These are phyloP conservation scores for Amiota minor DNA, from an alignment of 2,888 invertebrate species.

Conservation along the genomic window DNA sequence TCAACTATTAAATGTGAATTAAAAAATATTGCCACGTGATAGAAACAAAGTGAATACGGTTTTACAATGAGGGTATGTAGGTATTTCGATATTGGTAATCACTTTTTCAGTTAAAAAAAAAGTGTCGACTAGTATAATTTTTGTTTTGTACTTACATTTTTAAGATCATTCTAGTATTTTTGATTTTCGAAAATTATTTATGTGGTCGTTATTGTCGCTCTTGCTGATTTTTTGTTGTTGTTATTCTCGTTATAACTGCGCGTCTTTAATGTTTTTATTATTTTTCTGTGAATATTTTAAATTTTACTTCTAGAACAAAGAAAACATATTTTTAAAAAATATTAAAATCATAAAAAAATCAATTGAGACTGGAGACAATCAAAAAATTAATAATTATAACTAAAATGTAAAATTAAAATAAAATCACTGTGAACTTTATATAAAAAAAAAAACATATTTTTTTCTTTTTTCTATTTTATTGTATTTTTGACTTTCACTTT, in stretches of 20 bases:
- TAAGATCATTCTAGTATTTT: not conserved
- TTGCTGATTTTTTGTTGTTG: slow-evolving; percentile 53
- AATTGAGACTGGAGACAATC: slow-evolving; percentile 17
- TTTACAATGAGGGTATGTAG: no score
- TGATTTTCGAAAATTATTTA: not conserved
- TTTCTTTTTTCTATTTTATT: not conserved
- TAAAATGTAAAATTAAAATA: slow-evolving; percentile 15
- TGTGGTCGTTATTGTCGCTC: slow-evolving; percentile 62
- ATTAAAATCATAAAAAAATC: slow-evolving; percentile 22
- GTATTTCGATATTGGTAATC: no score
- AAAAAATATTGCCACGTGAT: no score
- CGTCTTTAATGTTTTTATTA: not conserved
- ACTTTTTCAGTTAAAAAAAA: no score
- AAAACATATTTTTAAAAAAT: slow-evolving; percentile 41
- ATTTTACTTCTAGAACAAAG: slow-evolving; percentile 38
- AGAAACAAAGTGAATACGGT: no score
- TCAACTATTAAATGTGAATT: no score
- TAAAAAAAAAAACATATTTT: slow-evolving; percentile 1
- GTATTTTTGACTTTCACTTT: slow-evolving; percentile 40
- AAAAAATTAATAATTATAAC: slow-evolving; percentile 21
- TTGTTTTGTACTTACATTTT: not conserved
- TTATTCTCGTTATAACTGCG: not conserved
- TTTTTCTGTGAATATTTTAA: not conserved
- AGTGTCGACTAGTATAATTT: no score
- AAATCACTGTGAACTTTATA: slow-evolving; percentile 1